Evolutionary conservation across 1,140 invertebrate species (phyloP).

Genomic region (Penaeus japonicus): DNA sequence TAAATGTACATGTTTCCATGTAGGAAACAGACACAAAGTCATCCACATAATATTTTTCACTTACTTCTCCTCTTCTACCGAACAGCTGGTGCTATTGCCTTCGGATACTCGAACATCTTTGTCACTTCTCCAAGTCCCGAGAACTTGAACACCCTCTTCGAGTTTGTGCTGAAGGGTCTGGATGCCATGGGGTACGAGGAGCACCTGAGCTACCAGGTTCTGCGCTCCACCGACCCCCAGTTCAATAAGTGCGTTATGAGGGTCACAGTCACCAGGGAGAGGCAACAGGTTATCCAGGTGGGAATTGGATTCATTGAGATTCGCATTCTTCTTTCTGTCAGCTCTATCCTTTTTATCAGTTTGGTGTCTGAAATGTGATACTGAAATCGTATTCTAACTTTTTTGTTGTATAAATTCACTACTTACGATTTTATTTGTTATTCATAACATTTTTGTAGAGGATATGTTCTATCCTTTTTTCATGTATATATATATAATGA

Average conservation of each 20-base stretch:
- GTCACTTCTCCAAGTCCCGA: constrained; percentile 98
- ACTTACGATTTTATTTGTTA: too few species aligned
- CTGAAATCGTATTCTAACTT: too few species aligned
- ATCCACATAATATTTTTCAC: not conserved
- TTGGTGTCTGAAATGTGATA: not conserved
- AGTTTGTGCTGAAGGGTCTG: constrained; percentile 97
- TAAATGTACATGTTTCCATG: too few species aligned
- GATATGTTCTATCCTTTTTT: too few species aligned
- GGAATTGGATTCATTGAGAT: not conserved
- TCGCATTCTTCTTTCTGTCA: not conserved
- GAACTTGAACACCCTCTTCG: constrained; percentile 97
- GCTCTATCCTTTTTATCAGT: not conserved
- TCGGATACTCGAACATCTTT: constrained; percentile 97
- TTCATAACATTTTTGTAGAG: too few species aligned
- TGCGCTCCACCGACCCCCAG: constrained; percentile 95
- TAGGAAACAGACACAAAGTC: not conserved
- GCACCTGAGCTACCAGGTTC: constrained; percentile 93
- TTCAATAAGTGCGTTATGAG: constrained; percentile 96
- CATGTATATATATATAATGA: not conserved
- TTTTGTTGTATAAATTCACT: too few species aligned
- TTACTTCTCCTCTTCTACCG: not conserved
- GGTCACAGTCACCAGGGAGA: constrained; percentile 88
- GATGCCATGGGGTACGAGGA: constrained; percentile 95
- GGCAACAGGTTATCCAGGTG: constrained; percentile 96
- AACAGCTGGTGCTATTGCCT: constrained; percentile 76